A percentile compares a stretch with the other conserved stretches of the same genome.
Evolutionary conservation across 2,113 vertebrate species (phyloP).

Genomic region (Tichodroma muraria): DNA sequence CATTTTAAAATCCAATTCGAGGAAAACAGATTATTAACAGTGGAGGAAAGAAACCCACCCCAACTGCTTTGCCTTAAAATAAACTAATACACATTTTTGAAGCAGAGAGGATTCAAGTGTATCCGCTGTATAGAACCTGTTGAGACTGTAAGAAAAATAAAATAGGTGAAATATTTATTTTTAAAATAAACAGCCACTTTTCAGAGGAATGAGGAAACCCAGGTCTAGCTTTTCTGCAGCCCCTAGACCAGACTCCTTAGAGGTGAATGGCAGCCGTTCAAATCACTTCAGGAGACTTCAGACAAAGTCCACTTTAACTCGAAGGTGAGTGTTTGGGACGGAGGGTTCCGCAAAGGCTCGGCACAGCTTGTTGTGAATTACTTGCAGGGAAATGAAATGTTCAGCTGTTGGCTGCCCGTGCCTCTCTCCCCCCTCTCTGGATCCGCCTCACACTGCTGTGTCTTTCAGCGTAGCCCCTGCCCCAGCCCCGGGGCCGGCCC

Average conservation of each 20-base stretch:
- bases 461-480: background rate
- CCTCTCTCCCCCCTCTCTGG: background rate
- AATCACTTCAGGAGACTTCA: background rate
- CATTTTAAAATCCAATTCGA: constrained; percentile 48
- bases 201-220: background rate
- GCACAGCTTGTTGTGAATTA: background rate
- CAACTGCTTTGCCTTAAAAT: background rate
- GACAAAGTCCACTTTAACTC: background rate
- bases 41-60: background rate
- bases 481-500: background rate
- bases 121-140: background rate
- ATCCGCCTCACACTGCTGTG: background rate
- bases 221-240: background rate
- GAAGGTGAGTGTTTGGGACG: background rate
- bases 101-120: fast-evolving
- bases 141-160: background rate
- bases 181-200: background rate
- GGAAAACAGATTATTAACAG: background rate
- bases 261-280: background rate
- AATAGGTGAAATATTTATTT: background rate
- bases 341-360: background rate
- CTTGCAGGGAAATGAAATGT: background rate
- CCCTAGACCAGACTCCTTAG: background rate
- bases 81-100: background rate
- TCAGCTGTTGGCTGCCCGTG: background rate